Evolutionary conservation across 1,140 invertebrate species (phyloP), one percentile per base, ranked within the genome.

Genomic region (Bathynomus jamesi): DNA sequence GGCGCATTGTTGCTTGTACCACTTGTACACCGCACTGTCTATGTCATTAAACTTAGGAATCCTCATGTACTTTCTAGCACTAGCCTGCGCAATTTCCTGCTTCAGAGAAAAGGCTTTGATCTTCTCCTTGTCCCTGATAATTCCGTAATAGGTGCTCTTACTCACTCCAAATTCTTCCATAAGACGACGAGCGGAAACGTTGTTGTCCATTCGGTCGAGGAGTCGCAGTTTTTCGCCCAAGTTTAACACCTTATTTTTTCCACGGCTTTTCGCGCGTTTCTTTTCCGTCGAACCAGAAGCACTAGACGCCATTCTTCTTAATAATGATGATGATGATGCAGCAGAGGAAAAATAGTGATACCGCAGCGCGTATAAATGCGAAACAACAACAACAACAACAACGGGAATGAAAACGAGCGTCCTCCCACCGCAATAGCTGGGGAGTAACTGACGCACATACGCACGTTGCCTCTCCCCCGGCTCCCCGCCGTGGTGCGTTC

Each of bases 121-220:
- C 4, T 61, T 61, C 60, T 61, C 60, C 60, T 25, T n/a, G 60
- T 61, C 60, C 60, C 27, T 61, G n/a, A 61, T 3, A 25, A 61
- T 24, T 7, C 60, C 60, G 60, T 61, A 61, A 25, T 61, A 61
- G 60, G 60, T 61, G 60, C 60, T 61, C 60, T 61, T 61, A n/a
- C 27, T 61, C n/a, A 61, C 27, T n/a, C 60, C 60, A 10, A 24
- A 61, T 10, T 61, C 60, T 25, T 10, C n/a, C 60, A 24, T n/a
- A 10, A 61, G 60, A 25, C 27, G n/a, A 25, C 27, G 60, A 25
- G 60, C n/a, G 60, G n/a, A 24, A 5, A 24, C 60, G 3, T 25
- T 25, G n/a, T n/a, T 25, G 5, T 61, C 60, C 1, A 25, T 25
- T 25, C 60, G 21, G 5, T 61, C 60, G 60, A 61, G 21, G n/a